Evolutionary conservation across 1,140 invertebrate species (phyloP).

Genomic region (Drosophila virilis): DNA sequence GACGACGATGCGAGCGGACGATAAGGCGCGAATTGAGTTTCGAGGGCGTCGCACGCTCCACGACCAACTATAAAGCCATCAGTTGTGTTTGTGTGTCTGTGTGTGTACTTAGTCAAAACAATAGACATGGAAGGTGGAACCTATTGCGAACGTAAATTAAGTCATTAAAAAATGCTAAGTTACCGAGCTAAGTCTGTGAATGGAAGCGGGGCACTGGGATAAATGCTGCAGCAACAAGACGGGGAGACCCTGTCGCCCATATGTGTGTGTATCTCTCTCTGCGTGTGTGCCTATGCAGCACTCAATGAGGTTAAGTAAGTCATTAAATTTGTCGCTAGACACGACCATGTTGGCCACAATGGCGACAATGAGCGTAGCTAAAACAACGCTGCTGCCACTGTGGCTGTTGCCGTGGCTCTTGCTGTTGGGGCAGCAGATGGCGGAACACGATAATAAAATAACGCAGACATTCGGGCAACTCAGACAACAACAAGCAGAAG

Average conservation of each 20-base stretch:
- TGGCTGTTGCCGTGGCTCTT: constrained; percentile 2
- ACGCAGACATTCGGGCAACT: constrained; percentile 47
- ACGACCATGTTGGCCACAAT: constrained; percentile 78
- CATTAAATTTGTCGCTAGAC: constrained; percentile 83
- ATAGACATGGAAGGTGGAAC: constrained; percentile 81
- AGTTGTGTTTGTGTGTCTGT: constrained; percentile 17
- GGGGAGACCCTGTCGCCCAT: constrained; percentile 65
- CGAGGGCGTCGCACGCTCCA: constrained; percentile 77
- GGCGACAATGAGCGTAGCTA: constrained; percentile 65
- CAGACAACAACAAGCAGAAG: not conserved
- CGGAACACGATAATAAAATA: constrained; percentile 76
- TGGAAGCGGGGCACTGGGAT: constrained; percentile 21
- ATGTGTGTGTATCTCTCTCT: constrained; percentile 9
- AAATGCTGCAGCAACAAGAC: constrained; percentile 49
- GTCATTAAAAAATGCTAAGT: constrained; percentile 82
- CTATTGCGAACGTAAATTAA: constrained; percentile 82
- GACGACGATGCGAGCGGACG: constrained; percentile 61
- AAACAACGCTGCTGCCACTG: constrained; percentile 6
- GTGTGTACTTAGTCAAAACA: constrained; percentile 77
- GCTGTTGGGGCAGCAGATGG: constrained; percentile 55
- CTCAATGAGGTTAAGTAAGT: constrained; percentile 78
- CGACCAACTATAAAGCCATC: constrained; percentile 67
- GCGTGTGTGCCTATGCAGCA: constrained; percentile 37
- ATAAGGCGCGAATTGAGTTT: constrained; percentile 69
- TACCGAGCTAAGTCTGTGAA: constrained; percentile 36